Evolutionary conservation across 37 sponge, comb jelly and placozoan species (phyloP), one percentile per base, ranked within the genome.

Genomic region (Geodia barretti): DNA sequence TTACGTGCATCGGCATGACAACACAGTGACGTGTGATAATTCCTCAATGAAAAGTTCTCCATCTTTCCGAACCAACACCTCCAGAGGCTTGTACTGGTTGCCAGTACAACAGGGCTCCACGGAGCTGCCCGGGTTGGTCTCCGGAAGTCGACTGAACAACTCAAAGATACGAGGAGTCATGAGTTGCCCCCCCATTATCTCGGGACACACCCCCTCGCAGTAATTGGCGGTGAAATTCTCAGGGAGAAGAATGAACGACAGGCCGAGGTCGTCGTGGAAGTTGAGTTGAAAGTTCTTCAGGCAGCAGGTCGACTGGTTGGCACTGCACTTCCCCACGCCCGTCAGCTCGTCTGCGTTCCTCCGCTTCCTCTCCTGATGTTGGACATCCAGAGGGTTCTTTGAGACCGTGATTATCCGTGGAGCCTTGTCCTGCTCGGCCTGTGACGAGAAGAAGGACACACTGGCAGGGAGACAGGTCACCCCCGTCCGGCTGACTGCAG

Each of bases 41-140:
- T 71, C 60, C 33, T 72, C 73, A 17, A 88, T 70, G 14, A 31
- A 7, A 4, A 35, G 41, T 29, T 39, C 74, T 20, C 36, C 37
- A 3, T 66, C 7, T 9, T 23, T 39, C 33, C 37, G 63, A 30
- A 82, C 72, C 21, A 82, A 26, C 1, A 82, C 64, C 7, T 82
- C 74, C 41, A 82, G 83, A n/a, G 73, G 41, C 33, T 76, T 60
- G 31, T 63, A 78, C 70, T 14, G 23, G 8, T 34, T 62, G 9
- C 72, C 75, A 41, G 92, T 54, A 39, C 92, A 92, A 72, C 92
- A 92, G 1, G 92, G 92, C 37, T 74, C 65, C 1, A 84, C 60
- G 25, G 70, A 40, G 39, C 81, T 4, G 29, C 62, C 83, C 0
- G 72, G 76, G 47, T 28, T 68, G 28, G 37, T 36, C 35, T 60